phyloP scores from a whole-genome alignment of 1,140 invertebrate genomes.

The Temnothorax longispinosus region DNA sequence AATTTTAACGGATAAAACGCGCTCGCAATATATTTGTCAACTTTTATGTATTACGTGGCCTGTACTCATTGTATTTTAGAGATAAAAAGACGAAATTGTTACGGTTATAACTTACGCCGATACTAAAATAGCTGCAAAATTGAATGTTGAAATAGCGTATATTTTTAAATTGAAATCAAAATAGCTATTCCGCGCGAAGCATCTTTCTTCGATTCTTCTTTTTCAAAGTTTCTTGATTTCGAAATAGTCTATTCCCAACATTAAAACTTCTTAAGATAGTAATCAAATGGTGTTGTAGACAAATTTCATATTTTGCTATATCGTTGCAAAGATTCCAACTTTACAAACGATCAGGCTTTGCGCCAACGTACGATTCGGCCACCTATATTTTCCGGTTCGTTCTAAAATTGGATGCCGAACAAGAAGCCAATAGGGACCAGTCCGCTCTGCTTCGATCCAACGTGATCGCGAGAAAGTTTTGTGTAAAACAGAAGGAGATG shows the following conservation, averaged over 20 bases:
- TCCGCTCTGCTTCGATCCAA: slow-evolving; percentile 25
- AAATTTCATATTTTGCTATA: not conserved
- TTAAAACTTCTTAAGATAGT: not conserved
- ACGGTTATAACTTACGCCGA: not conserved
- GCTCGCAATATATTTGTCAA: not conserved
- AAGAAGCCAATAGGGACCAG: not conserved
- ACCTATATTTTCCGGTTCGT: slow-evolving; percentile 44
- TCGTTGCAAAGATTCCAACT: not conserved
- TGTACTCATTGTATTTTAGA: not conserved
- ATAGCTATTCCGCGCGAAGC: not conserved
- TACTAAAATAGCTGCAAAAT: not conserved
- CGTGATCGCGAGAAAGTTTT: slow-evolving; percentile 44
- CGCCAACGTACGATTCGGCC: not conserved
- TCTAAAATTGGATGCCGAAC: slow-evolving; percentile 51
- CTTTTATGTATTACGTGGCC: not conserved
- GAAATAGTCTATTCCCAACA: not conserved
- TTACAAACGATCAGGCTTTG: not conserved
- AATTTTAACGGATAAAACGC: not conserved
- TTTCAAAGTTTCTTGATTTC: not conserved
- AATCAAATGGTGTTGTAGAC: not conserved
- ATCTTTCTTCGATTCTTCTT: not conserved
- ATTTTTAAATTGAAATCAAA: not conserved
- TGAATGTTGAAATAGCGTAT: not conserved
- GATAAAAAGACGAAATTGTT: not conserved
- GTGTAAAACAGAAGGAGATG: not conserved